These are phyloP conservation scores for Chrysopa pallens DNA, from an alignment of 1,140 invertebrate species.

Conservation along the genomic window DNA sequence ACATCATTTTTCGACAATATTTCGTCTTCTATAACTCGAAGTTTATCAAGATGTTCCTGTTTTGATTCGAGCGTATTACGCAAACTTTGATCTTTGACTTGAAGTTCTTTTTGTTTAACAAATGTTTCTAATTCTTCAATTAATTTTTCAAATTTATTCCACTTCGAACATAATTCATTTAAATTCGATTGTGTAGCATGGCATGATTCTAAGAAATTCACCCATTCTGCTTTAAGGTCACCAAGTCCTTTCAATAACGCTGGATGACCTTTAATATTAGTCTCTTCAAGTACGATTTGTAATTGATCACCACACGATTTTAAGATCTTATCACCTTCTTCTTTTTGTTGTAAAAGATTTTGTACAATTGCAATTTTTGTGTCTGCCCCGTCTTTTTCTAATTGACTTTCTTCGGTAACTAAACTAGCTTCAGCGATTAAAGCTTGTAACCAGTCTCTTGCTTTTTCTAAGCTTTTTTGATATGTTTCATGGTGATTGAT, in stretches of 20 bases:
- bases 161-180: conserved; percentile 49
- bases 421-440: conserved; percentile 45
- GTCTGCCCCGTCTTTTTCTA: conserved; percentile 57
- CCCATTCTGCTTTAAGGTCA: conserved; percentile 56
- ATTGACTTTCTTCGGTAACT: conserved; percentile 44
- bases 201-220: conserved; percentile 55
- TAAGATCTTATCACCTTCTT: conserved; percentile 54
- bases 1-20: conserved; percentile 50
- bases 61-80: conserved; percentile 74
- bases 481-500: conserved; percentile 69
- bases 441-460: conserved; percentile 52
- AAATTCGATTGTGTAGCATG: conserved; percentile 44
- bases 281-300: conserved; percentile 55
- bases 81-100: conserved; percentile 76
- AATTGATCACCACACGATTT: conserved; percentile 51
- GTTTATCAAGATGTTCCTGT: conserved; percentile 55
- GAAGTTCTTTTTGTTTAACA: conserved; percentile 66
- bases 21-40: conserved; percentile 55
- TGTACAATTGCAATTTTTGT: conserved; percentile 53
- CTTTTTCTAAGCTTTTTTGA: conserved; percentile 54
- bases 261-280: conserved; percentile 58
- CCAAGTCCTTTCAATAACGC: conserved; percentile 56
- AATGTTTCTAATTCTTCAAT: conserved; percentile 62
- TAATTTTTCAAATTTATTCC: conserved; percentile 60
- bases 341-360: conserved; percentile 50